Evolutionary conservation across 2,113 vertebrate genomes (phyloP), one percentile per base, ranked within the genome.

Genomic region (Xiphorhynchus elegans): DNA sequence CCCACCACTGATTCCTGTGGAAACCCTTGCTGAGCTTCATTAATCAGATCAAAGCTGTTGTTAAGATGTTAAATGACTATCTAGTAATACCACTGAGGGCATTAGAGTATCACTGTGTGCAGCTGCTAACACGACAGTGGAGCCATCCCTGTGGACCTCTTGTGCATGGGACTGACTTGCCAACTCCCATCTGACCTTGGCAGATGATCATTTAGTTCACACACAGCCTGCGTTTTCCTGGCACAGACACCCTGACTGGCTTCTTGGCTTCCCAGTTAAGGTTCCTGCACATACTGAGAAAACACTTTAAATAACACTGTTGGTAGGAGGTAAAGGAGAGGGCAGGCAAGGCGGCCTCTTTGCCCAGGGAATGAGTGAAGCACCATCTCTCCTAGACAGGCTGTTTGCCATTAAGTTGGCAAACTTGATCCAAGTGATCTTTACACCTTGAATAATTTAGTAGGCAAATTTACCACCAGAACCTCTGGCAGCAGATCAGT

Each of bases 381-480:
- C 50, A 14, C 70, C 73, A 79, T 16, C 16, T 6, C 33, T 77
- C 50, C 49, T 26, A 84, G 31, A 19, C 11, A 72, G 47, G 19
- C 72, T 55, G 25, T 63, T 90, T 84, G 64, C 50, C 63, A 37
- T 40, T 81, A 73, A 46, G 46, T 62, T 85, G 20, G 37, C n/a
- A 87, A 82, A 87, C 62, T 73, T 74, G 39, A 78, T 84, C 52
- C 4, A 5, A 85, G 60, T 78, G 40, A 12, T 90, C 14, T 87
- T 92, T 69, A 87, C 47, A 62, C 63, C 46, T 76, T 82, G 82
- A 88, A 95, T 84, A 95, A 86, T 74, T 87, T 70, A 84, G 17
- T 46, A 92, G 74, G 81, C n/a, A 17, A 77, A 89, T 88, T 84
- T 66, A 89, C 91, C 68, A 55, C 40, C 84, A 96, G 74, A 94